A percentile compares a stretch with the other conserved stretches of the same genome.
Conservation (phyloP, 2,113 vertebrate genomes). For the Acanthochromis polyacanthus region DNA sequence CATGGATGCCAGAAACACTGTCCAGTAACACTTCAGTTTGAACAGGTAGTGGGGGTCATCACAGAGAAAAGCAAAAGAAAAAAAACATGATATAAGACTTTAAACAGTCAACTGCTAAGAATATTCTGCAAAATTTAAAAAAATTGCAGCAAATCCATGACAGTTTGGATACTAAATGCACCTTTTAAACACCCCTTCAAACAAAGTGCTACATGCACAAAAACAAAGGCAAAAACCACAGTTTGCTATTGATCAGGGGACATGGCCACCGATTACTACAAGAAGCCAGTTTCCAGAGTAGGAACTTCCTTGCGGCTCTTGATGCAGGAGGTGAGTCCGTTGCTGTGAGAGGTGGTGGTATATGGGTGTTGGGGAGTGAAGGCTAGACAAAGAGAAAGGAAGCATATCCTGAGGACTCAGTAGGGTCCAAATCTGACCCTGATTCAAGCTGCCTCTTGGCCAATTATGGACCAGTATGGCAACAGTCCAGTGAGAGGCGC, state of each 20-base stretch:
- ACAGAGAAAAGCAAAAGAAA: slow-evolving; percentile 7
- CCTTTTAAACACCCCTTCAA: slow-evolving; percentile 43
- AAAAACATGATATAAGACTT: slow-evolving; percentile 35
- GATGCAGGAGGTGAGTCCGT: slow-evolving; percentile 6
- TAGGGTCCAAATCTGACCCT: slow-evolving; percentile 39
- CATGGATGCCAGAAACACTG: slow-evolving; percentile 51
- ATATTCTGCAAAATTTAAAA: slow-evolving; percentile 36
- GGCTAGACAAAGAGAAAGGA: not conserved
- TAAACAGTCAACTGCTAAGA: slow-evolving; percentile 48
- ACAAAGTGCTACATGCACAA: slow-evolving; percentile 59
- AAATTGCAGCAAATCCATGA: slow-evolving; percentile 23
- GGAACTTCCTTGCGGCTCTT: not conserved
- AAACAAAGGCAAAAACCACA: slow-evolving; percentile 16
- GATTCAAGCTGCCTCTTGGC: slow-evolving; percentile 33
- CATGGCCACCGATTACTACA: not conserved
- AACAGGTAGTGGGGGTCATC: slow-evolving; percentile 12
- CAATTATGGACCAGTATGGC: slow-evolving; percentile 55
- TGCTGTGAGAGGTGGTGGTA: slow-evolving; percentile 49
- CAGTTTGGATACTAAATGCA: slow-evolving; percentile 23
- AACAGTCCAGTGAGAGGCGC: slow-evolving; percentile 59
- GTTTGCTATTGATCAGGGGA: slow-evolving; percentile 8
- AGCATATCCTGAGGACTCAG: slow-evolving; percentile 58
- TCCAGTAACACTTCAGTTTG: slow-evolving; percentile 59
- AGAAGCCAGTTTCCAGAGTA: slow-evolving; percentile 9
- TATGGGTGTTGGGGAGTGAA: slow-evolving; percentile 23